These are phyloP conservation scores for Montipora capitata DNA, from an alignment of 92 coral and sea anemone genomes.

Conservation along the genomic window DNA sequence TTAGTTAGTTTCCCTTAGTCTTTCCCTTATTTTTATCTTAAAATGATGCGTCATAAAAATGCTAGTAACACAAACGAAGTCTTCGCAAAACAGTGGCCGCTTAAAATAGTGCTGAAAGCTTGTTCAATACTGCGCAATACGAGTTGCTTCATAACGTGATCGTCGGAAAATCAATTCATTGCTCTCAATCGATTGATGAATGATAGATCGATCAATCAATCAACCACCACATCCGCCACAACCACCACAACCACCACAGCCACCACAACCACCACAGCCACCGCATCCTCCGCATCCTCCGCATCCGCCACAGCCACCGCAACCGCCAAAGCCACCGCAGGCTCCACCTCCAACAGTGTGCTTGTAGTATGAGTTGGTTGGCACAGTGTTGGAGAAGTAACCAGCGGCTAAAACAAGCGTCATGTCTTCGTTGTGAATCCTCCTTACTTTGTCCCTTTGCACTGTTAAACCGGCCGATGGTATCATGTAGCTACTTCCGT, in stretches of 20 bases:
- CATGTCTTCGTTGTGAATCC: slow-evolving; percentile 49
- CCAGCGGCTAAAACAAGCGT: slow-evolving; percentile 69
- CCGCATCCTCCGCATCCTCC: slow-evolving; percentile 32
- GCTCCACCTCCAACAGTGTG: slow-evolving; percentile 25
- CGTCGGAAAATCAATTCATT: too few relatives aligned
- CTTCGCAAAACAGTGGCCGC: too few relatives aligned
- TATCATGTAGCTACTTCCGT: background rate
- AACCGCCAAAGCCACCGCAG: slow-evolving; percentile 37
- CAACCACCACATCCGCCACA: background rate
- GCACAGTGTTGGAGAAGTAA: slow-evolving; percentile 64
- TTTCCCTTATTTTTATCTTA: too few relatives aligned
- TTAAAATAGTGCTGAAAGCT: too few relatives aligned
- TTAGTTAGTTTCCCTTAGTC: too few relatives aligned
- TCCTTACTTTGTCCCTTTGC: slow-evolving; percentile 40
- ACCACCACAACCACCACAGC: background rate
- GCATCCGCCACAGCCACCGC: slow-evolving; percentile 23
- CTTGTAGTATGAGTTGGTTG: slow-evolving; percentile 59
- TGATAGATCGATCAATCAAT: too few relatives aligned
- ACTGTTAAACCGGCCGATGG: slow-evolving; percentile 30
- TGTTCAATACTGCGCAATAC: too few relatives aligned
- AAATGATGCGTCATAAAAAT: too few relatives aligned
- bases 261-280: slow-evolving; percentile 13
- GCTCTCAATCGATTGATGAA: too few relatives aligned
- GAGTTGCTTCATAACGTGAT: too few relatives aligned
- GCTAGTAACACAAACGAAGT: too few relatives aligned